A percentile compares a stretch with the other conserved stretches of the same genome.
These are phyloP conservation scores for Amorpha juglandis DNA, from an alignment of 2,888 invertebrate species.

Conservation along the genomic window DNA sequence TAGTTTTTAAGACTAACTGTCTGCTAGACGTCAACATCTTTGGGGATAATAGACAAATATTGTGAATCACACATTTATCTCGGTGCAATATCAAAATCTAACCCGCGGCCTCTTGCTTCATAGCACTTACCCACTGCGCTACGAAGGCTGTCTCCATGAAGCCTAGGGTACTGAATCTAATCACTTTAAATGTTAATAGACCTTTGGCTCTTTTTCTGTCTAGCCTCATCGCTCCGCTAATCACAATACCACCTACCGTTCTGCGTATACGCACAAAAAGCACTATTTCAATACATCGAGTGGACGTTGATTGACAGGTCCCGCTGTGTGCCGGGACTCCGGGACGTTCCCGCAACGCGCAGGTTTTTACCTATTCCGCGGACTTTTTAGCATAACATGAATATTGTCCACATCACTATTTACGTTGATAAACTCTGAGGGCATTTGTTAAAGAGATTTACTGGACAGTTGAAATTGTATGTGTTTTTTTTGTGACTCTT, in stretches of 20 bases:
- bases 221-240: conserved; percentile 25
- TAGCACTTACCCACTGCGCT: no score
- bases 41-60: no score
- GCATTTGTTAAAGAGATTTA: conserved; percentile 18
- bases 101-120: no score
- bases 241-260: conserved; percentile 27
- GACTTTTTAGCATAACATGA: conserved; percentile 46
- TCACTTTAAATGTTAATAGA: no score
- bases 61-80: no score
- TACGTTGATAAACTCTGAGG: background rate
- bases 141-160: no score
- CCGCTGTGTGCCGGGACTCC: conserved; percentile 44
- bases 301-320: conserved; percentile 66
- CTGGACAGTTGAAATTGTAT: background rate
- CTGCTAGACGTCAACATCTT: no score
- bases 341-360: conserved; percentile 41
- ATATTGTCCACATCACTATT: conserved; percentile 17
- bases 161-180: no score
- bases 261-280: conserved; percentile 46
- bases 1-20: no score
- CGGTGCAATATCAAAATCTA: no score
- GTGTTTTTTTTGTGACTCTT: no score
- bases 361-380: conserved; percentile 57
- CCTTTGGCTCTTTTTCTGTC: background rate
- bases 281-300: conserved; percentile 54